Percentiles rank a stretch among this genome's conserved stretches.
Evolutionary conservation across 2,888 invertebrate genomes (phyloP).

Genomic region (Callyntrura guangdongensis): DNA sequence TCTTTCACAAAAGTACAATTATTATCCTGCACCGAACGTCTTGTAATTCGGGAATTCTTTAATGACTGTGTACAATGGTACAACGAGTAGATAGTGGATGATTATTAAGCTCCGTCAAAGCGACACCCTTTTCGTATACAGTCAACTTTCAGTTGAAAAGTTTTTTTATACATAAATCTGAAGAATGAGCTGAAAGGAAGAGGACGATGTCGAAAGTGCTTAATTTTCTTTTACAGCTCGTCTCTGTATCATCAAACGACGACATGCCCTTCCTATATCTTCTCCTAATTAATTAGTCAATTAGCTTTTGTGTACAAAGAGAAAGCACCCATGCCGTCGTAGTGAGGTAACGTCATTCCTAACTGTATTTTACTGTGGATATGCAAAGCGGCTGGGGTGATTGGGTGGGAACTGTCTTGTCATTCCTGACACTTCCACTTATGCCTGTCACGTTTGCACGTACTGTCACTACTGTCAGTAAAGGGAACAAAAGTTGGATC

Average conservation of each 20-base stretch:
- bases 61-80: constrained; percentile 36
- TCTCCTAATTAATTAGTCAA: constrained; percentile 78
- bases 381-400: not conserved
- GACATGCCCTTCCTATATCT: constrained; percentile 22
- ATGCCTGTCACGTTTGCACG: not conserved
- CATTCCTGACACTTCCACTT: not conserved
- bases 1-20: not conserved
- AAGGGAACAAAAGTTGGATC: too few species aligned
- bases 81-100: constrained; percentile 49
- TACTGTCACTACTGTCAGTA: too few species aligned
- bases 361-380: not conserved
- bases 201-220: constrained; percentile 51
- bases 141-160: constrained; percentile 26
- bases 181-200: constrained; percentile 44
- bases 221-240: constrained; percentile 36
- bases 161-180: constrained; percentile 23
- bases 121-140: constrained; percentile 36
- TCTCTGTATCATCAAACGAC: constrained; percentile 19
- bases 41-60: constrained; percentile 24
- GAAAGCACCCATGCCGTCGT: not conserved
- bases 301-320: constrained; percentile 67
- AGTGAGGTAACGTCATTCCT: constrained; percentile 1
- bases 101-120: constrained; percentile 43
- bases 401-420: not conserved
- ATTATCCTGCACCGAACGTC: not conserved